These are phyloP conservation scores for Cylloceria caligata DNA, from an alignment of 2,888 invertebrate species.

Conservation along the genomic window DNA sequence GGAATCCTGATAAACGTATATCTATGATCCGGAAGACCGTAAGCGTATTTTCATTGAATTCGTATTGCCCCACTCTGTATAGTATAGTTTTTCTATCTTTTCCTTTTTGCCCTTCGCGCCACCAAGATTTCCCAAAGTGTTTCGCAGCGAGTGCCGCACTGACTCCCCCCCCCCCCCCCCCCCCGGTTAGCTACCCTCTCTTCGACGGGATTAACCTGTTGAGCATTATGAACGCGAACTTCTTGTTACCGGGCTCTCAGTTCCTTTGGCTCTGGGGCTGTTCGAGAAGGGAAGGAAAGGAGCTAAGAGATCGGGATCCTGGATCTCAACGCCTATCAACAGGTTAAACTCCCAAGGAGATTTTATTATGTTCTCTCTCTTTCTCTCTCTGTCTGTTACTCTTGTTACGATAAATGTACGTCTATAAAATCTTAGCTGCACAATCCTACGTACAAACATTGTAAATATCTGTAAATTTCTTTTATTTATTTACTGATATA, in stretches of 20 bases:
- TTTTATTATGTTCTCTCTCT: not conserved
- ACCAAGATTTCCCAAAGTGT: constrained; percentile 43
- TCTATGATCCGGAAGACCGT: not conserved
- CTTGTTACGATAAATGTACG: constrained; percentile 10
- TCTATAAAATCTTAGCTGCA: not conserved
- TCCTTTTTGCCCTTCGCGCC: not conserved
- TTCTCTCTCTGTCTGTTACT: not conserved
- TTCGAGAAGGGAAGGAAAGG: constrained; percentile 30
- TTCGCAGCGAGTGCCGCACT: constrained; percentile 5
- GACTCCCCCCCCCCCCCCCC: constrained; percentile 38
- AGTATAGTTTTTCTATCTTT: not conserved
- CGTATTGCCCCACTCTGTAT: not conserved
- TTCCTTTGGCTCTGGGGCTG: constrained; percentile 47
- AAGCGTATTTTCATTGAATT: constrained; percentile 10
- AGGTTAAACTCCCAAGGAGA: constrained; percentile 68
- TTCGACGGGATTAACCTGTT: constrained; percentile 74
- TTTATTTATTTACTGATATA: not conserved
- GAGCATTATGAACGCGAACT: constrained; percentile 71
- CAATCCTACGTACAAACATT: not conserved
- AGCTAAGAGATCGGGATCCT: constrained; percentile 68
- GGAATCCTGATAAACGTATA: not conserved
- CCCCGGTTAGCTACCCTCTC: constrained; percentile 28
- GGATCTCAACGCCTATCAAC: constrained; percentile 72
- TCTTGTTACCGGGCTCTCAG: constrained; percentile 47
- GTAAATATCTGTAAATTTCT: constrained; percentile 2